phyloP scores from a whole-genome alignment of 2,113 vertebrate genomes.

The Danionella cerebrum region DNA sequence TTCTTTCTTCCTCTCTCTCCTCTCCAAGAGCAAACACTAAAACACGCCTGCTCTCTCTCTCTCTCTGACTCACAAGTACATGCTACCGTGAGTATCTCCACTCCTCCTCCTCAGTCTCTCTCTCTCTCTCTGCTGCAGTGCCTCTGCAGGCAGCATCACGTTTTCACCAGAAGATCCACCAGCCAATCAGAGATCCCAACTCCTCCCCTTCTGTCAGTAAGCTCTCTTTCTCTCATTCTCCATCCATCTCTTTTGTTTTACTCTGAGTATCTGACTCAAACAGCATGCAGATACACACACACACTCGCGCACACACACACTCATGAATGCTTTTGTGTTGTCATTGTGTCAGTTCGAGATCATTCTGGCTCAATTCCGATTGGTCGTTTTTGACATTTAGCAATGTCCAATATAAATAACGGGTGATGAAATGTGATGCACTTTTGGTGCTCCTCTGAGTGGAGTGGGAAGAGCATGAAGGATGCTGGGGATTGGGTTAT shows the following conservation, averaged over 20 bases:
- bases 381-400: too few species aligned
- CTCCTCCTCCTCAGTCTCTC: slow-evolving; percentile 23
- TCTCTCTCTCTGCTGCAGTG: slow-evolving; percentile 65
- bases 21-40: background rate
- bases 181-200: slow-evolving; percentile 54
- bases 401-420: too few species aligned
- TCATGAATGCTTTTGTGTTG: background rate
- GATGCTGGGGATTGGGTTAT: slow-evolving; percentile 35
- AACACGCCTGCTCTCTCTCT: slow-evolving; percentile 23
- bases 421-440: too few species aligned
- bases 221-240: slow-evolving; percentile 18
- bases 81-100: slow-evolving; percentile 43
- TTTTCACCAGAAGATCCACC: slow-evolving; percentile 56
- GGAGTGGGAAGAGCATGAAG: background rate
- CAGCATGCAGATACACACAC: slow-evolving; percentile 33
- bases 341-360: background rate
- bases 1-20: background rate
- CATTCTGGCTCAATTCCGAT: background rate
- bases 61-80: slow-evolving; percentile 15
- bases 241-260: slow-evolving; percentile 20
- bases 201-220: slow-evolving; percentile 2
- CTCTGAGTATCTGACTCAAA: background rate
- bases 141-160: slow-evolving; percentile 66
- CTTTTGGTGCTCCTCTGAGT: background rate
- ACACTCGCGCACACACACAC: slow-evolving; percentile 20